Percentiles rank a stretch among this genome's conserved stretches.
Conservation (phyloP, 2,888 invertebrate genomes). For the Lingula anatina region DNA sequence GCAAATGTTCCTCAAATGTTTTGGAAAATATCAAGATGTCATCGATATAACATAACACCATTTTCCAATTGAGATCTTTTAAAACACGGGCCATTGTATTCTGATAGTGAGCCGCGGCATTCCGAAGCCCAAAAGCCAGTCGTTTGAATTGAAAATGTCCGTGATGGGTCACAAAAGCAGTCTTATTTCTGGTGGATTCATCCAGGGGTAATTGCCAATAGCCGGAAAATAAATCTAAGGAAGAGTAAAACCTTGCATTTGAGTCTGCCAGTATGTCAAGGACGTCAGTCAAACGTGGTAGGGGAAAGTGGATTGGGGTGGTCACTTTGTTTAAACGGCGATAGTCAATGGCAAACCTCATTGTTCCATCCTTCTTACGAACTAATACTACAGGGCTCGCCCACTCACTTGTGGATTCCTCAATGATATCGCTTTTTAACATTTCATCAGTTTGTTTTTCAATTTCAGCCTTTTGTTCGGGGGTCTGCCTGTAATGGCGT, state of each 20-base stretch:
- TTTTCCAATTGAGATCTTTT: conserved; percentile 3
- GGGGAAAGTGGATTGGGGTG: conserved; percentile 15
- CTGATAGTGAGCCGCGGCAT: not conserved
- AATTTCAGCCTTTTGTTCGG: conserved; percentile 9
- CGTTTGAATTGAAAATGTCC: not conserved
- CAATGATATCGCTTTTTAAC: conserved; percentile 10
- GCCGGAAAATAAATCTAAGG: conserved; percentile 12
- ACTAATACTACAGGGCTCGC: conserved; percentile 14
- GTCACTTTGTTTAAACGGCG: conserved; percentile 15
- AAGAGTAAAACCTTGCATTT: conserved; percentile 10
- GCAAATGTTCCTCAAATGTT: conserved; percentile 1
- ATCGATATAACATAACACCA: conserved; percentile 5
- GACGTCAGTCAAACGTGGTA: conserved; percentile 14
- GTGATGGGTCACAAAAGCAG: too few relatives aligned
- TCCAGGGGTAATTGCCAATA: not conserved
- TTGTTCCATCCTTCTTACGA: conserved; percentile 11
- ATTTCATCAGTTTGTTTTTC: conserved; percentile 10
- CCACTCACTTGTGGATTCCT: conserved; percentile 13
- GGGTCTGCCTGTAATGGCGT: conserved; percentile 8
- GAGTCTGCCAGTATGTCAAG: conserved; percentile 12
- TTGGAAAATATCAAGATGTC: conserved; percentile 3
- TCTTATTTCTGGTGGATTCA: conserved; percentile 14
- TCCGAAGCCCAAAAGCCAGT: not conserved
- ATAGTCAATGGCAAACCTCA: conserved; percentile 15
- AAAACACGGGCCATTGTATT: not conserved